Percentiles rank a stretch among this genome's conserved stretches.
These are phyloP conservation scores for Drosophila ficusphila DNA, from an alignment of 1,140 invertebrate species.

Conservation along the genomic window DNA sequence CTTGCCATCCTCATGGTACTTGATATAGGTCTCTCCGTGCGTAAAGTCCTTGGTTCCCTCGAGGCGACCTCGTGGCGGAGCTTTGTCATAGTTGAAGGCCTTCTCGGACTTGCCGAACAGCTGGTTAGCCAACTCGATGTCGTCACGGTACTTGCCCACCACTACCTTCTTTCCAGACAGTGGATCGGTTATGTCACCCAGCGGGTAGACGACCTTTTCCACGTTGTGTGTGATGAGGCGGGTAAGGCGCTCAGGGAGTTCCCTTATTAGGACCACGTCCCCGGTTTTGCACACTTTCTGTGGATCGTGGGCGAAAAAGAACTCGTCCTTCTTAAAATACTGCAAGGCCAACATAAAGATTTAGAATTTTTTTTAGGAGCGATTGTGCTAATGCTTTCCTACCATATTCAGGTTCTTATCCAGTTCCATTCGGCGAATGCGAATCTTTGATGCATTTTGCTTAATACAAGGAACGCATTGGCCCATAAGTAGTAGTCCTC, in stretches of 20 bases:
- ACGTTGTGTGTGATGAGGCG: conserved; percentile 91
- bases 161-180: conserved; percentile 92
- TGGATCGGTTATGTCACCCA: conserved; percentile 93
- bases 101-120: conserved; percentile 89
- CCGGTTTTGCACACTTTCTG: conserved; percentile 91
- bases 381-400: not conserved
- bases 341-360: too few relatives aligned
- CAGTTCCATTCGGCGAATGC: conserved; percentile 88
- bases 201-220: conserved; percentile 91
- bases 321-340: conserved; percentile 91
- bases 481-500: conserved; percentile 86
- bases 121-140: conserved; percentile 88
- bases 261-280: conserved; percentile 91
- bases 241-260: conserved; percentile 89
- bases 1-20: conserved; percentile 90
- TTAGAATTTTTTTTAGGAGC: too few relatives aligned
- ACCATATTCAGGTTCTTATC: conserved; percentile 85
- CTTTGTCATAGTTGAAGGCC: conserved; percentile 91
- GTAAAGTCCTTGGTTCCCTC: conserved; percentile 93
- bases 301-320: conserved; percentile 91
- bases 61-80: conserved; percentile 91
- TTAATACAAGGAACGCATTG: conserved; percentile 90
- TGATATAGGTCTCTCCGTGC: conserved; percentile 89
- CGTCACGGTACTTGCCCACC: conserved; percentile 89
- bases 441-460: conserved; percentile 90